A percentile compares a stretch with the other conserved stretches of the same genome.
phyloP scores from a whole-genome alignment of 2,888 invertebrate genomes.

The Aspidiotus rigidus region DNA sequence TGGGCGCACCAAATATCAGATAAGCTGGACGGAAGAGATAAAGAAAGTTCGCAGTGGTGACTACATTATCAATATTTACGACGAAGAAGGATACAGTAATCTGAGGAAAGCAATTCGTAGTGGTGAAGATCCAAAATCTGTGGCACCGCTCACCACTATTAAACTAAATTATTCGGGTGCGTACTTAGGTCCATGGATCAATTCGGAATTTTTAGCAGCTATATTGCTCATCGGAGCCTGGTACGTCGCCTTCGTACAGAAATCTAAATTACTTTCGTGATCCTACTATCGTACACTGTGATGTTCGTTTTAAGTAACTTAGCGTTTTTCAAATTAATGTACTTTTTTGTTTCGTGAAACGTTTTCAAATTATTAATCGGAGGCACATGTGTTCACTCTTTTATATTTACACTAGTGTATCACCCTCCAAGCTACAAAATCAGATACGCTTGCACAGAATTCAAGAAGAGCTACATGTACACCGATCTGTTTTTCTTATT shows the following conservation, averaged over 20 bases:
- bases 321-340: no score
- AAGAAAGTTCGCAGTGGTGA: conserved; percentile 71
- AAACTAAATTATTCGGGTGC: conserved; percentile 66
- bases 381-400: no score
- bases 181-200: conserved; percentile 85
- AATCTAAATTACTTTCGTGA: conserved; percentile 50
- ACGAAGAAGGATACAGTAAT: conserved; percentile 84
- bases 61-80: conserved; percentile 69
- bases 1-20: conserved; percentile 76
- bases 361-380: no score
- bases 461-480: no score
- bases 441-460: no score
- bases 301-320: no score
- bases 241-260: conserved; percentile 77
- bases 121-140: conserved; percentile 57
- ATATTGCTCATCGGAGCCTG: conserved; percentile 63
- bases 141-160: conserved; percentile 63
- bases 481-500: no score
- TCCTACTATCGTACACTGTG: background rate
- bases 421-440: no score
- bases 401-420: no score
- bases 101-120: conserved; percentile 66
- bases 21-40: conserved; percentile 88
- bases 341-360: no score
- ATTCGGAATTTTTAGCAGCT: conserved; percentile 82